Evolutionary conservation across 2,113 vertebrate genomes (phyloP).

Genomic region (Scortum barcoo): DNA sequence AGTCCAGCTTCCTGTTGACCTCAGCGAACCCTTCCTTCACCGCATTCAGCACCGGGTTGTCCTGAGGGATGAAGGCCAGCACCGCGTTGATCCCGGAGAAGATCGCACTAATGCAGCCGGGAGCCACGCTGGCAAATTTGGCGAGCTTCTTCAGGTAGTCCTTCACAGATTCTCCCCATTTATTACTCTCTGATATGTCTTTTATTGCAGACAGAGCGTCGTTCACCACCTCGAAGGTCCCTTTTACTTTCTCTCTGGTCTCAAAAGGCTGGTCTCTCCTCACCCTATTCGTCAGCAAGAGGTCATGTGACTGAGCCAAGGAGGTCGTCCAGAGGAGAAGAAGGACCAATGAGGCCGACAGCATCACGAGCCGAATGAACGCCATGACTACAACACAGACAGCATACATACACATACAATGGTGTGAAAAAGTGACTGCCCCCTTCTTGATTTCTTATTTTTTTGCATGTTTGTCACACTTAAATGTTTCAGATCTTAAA

Average conservation of each 20-base stretch:
- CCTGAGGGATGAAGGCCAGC: background rate
- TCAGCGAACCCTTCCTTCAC: background rate
- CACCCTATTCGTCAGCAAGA: background rate
- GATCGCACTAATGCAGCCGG: background rate
- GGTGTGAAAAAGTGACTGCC: too few species aligned
- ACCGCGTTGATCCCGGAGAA: background rate
- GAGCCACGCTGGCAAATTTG: background rate
- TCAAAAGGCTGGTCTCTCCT: background rate
- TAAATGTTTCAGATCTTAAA: too few species aligned
- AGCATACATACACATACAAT: background rate
- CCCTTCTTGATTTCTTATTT: too few species aligned
- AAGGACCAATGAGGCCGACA: background rate
- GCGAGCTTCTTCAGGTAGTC: background rate
- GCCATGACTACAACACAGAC: conserved; percentile 5
- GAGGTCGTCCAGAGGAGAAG: background rate
- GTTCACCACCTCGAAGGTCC: rapidly evolving
- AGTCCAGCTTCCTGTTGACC: conserved; percentile 25
- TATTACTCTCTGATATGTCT: background rate
- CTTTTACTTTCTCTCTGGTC: background rate
- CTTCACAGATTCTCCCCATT: too few species aligned
- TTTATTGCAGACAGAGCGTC: background rate
- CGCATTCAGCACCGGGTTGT: background rate
- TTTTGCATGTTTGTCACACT: too few species aligned
- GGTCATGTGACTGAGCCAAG: background rate
- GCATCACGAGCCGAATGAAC: background rate